These are phyloP conservation scores for Cuniculus paca DNA, from an alignment of 2,797 vertebrate species.

Conservation along the genomic window DNA sequence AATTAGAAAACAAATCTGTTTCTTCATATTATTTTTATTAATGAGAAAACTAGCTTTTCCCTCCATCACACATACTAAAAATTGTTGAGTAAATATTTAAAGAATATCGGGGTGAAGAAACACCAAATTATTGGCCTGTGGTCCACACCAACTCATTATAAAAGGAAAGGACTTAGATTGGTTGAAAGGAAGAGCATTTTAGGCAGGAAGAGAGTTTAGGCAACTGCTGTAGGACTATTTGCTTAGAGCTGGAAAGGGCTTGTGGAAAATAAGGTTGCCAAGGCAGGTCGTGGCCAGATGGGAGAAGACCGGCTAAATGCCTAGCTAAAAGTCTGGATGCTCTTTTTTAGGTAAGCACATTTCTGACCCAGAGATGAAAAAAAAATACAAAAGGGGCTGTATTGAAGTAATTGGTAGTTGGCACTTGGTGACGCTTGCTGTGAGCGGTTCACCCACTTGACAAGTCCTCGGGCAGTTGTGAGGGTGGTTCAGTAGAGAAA, in stretches of 20 bases:
- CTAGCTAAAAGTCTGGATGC: constrained; percentile 40
- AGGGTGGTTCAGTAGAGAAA: constrained; percentile 8
- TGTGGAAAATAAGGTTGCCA: constrained; percentile 77
- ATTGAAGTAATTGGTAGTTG: constrained; percentile 68
- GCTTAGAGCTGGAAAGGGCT: constrained; percentile 63
- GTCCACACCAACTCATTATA: constrained; percentile 20
- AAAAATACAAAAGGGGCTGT: constrained; percentile 64
- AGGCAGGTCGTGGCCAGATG: constrained; percentile 76
- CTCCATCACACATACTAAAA: constrained; percentile 43
- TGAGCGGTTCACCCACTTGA: constrained; percentile 54
- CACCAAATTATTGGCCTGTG: constrained; percentile 1
- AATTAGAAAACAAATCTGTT: constrained; percentile 69
- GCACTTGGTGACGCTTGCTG: constrained; percentile 37
- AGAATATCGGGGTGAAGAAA: constrained; percentile 45
- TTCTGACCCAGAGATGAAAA: constrained; percentile 77
- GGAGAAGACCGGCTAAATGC: constrained; percentile 63
- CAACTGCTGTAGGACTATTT: constrained; percentile 36
- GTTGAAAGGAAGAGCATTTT: constrained; percentile 56
- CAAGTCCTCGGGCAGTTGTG: constrained; percentile 25
- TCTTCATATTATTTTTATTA: constrained; percentile 69
- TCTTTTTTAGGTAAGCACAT: constrained; percentile 72
- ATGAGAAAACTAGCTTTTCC: constrained; percentile 51
- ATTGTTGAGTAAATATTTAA: constrained; percentile 67
- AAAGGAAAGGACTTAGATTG: constrained; percentile 11
- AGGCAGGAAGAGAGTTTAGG: constrained; percentile 45